These are phyloP conservation scores for Sebastes melanostomus DNA, from an alignment of 2,797 vertebrate genomes.

Conservation along the genomic window DNA sequence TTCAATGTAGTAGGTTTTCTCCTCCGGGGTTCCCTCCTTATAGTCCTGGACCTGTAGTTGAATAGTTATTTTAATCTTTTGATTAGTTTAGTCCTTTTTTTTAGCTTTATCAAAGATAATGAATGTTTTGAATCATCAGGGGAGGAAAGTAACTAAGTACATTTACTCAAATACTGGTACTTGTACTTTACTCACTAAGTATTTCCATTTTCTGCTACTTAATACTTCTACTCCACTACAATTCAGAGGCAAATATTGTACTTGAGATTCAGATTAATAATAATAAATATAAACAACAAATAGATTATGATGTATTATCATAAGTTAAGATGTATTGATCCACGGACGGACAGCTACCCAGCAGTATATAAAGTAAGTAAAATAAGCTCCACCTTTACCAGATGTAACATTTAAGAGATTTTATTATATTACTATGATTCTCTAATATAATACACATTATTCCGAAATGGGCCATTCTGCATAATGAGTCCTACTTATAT, in stretches of 20 bases:
- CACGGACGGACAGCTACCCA: no score
- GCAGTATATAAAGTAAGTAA: not conserved
- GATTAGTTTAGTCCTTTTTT: no score
- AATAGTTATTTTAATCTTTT: not conserved
- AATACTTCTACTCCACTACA: not conserved
- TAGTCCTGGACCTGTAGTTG: slow-evolving; percentile 92
- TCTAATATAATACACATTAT: not conserved
- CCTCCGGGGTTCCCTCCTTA: slow-evolving; percentile 96
- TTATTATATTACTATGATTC: not conserved
- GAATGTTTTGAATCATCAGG: no score
- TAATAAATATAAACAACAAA: no score
- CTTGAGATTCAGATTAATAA: no score
- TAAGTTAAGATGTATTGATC: no score
- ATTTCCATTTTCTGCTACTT: not conserved
- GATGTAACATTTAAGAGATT: not conserved
- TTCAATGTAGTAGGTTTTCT: slow-evolving; percentile 97
- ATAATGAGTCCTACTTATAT: not conserved
- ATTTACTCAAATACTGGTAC: no score
- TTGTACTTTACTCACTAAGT: no score
- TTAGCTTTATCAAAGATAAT: no score
- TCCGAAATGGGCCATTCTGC: not conserved
- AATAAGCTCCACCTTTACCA: not conserved
- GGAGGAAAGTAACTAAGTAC: no score
- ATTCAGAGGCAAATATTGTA: not conserved
- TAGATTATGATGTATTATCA: no score